Conservation (phyloP, 2,113 vertebrate species). For the Misgurnus anguillicaudatus region DNA sequence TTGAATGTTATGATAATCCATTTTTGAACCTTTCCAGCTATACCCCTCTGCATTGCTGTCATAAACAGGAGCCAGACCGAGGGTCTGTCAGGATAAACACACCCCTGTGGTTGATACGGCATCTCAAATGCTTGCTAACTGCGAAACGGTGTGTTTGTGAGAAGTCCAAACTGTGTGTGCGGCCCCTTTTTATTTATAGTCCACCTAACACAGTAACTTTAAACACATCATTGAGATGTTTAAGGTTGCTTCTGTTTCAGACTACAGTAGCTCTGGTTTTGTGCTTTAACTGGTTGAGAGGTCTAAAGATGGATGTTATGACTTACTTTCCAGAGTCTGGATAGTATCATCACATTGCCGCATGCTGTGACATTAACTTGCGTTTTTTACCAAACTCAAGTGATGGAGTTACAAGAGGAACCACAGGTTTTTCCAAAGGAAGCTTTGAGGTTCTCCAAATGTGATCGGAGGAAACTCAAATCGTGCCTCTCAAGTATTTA, state of each 20-base stretch:
- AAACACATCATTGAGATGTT: slow-evolving; percentile 33
- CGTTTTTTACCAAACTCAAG: neutral
- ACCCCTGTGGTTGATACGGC: slow-evolving; percentile 23
- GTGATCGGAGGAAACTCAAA: neutral
- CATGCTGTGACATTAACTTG: neutral
- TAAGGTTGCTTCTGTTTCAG: slow-evolving; percentile 23
- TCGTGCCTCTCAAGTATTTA: neutral
- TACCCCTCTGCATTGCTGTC: slow-evolving; percentile 18
- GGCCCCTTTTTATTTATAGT: slow-evolving; percentile 36
- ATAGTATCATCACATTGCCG: slow-evolving; percentile 39
- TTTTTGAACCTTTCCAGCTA: slow-evolving; percentile 30
- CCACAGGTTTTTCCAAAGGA: no score
- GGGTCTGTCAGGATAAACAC: slow-evolving; percentile 38
- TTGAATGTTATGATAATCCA: neutral
- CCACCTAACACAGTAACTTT: slow-evolving; percentile 31
- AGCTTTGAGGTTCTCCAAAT: no score
- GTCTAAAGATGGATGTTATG: slow-evolving; percentile 34
- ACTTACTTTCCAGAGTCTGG: slow-evolving; percentile 26
- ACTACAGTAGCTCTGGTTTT: slow-evolving; percentile 38
- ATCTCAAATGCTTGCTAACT: slow-evolving; percentile 3
- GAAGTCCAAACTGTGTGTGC: slow-evolving; percentile 34
- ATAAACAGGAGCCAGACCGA: neutral
- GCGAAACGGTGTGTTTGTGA: slow-evolving; percentile 27
- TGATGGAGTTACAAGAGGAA: no score
- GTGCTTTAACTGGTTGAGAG: slow-evolving; percentile 13